phyloP scores from a whole-genome alignment of 2,888 invertebrate species.

The Sphinx pinastri region DNA sequence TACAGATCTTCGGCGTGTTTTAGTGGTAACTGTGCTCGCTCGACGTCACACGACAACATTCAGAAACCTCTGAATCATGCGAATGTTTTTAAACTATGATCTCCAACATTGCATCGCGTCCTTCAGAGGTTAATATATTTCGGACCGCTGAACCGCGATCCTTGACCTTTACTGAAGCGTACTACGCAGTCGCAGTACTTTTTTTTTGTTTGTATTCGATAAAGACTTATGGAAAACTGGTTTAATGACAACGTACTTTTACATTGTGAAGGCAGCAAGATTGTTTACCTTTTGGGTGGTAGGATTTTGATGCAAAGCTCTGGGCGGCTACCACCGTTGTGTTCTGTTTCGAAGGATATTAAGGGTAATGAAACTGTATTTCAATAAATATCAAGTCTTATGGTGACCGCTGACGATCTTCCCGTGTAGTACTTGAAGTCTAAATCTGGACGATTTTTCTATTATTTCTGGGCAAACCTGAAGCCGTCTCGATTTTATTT shows the following conservation, averaged over 20 bases:
- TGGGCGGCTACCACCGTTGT: too few species aligned
- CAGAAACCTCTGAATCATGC: conserved; percentile 24
- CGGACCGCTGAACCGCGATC: not conserved
- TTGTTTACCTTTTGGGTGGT: too few species aligned
- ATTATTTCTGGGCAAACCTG: not conserved
- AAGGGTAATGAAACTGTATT: too few species aligned
- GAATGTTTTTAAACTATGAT: not conserved
- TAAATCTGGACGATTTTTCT: too few species aligned
- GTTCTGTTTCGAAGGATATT: too few species aligned
- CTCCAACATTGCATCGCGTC: not conserved
- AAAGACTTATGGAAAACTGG: too few species aligned
- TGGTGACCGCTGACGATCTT: too few species aligned
- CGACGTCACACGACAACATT: conserved; percentile 21
- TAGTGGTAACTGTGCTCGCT: conserved; percentile 7
- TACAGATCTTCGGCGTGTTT: conserved; percentile 11
- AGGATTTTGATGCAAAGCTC: too few species aligned
- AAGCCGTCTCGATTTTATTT: not conserved
- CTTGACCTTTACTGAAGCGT: not conserved
- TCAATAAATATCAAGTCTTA: too few species aligned
- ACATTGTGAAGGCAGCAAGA: too few species aligned
- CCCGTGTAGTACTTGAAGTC: too few species aligned
- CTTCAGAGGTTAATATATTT: conserved; percentile 19
- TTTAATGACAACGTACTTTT: too few species aligned
- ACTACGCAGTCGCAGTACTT: not conserved
- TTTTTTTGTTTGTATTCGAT: not conserved